These are phyloP conservation scores for Aspidoscelis tigris DNA, from an alignment of 2,113 vertebrate species.

Conservation along the genomic window DNA sequence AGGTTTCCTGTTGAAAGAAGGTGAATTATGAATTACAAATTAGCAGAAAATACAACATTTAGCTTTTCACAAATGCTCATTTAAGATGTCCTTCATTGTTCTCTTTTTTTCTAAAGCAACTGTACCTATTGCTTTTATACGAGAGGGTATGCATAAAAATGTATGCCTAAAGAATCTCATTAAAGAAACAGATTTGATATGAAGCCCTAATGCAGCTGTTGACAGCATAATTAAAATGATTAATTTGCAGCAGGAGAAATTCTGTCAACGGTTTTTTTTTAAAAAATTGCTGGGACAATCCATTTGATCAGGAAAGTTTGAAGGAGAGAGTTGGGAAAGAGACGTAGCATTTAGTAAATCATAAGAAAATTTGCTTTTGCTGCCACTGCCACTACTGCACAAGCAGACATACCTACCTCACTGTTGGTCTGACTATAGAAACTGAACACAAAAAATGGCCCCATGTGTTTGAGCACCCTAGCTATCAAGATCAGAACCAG, in stretches of 20 bases:
- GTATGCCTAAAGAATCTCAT: constrained; percentile 60
- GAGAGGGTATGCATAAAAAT: constrained; percentile 49
- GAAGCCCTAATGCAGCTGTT: constrained; percentile 71
- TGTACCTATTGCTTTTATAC: constrained; percentile 46
- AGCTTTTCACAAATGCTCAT: not conserved
- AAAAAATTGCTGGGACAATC: constrained; percentile 58
- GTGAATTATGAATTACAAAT: not conserved
- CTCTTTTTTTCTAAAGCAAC: not conserved
- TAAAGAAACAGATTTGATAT: constrained; percentile 68
- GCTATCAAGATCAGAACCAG: too few species aligned
- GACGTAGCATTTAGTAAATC: not conserved
- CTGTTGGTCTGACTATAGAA: too few species aligned
- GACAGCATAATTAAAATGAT: constrained; percentile 78
- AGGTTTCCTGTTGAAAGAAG: not conserved
- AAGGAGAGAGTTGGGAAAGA: not conserved
- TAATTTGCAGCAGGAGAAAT: constrained; percentile 67
- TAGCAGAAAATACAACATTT: not conserved
- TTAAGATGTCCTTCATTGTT: not conserved
- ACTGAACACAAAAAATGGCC: too few species aligned
- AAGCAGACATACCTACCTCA: too few species aligned
- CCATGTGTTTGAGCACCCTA: too few species aligned
- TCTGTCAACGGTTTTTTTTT: constrained; percentile 65
- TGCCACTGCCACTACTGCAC: too few species aligned
- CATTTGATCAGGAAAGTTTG: constrained; percentile 41
- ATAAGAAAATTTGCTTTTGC: too few species aligned